Evolutionary conservation across 2,888 invertebrate species (phyloP), one percentile per base, ranked within the genome.

Genomic region (Drosophila fungiperda): DNA sequence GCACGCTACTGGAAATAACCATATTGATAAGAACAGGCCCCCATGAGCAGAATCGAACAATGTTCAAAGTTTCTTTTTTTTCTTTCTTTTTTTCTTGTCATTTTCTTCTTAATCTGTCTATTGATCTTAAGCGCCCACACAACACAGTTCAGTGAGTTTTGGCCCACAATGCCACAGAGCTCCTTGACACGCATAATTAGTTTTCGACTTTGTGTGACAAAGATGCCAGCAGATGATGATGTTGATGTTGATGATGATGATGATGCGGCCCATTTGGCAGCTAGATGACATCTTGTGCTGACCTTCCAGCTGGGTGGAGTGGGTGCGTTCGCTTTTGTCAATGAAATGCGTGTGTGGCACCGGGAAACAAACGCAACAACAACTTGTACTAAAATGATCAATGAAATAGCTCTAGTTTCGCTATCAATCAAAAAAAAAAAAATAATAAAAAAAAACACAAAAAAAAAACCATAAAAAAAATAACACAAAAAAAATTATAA

Each of bases 121-220:
- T 63, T 71, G 80, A 80, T 71, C 71, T 70, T 45, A 40, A 54
- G 60, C 49, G 65, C 71, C 70, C 58, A 38, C 52, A 45, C 54
- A 49, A 23, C 52, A 45, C 55, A 45, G 52, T 49, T 49, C 48
- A 26, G n/a, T 66, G 52, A 36, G 36, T 38, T 36, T 4, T 32
- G 33, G 17, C 53, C 23, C 52, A 29, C 17, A 26, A 20, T 49
- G 38, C 36, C 73, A 42, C 15, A 23, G 17, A 17, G 32, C 61
- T 52, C 58, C 68, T 79, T 82, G 78, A 78, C 66, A 86, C 71
- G 84, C 83, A 83, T 80, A 83, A 84, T 89, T 87, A 76, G 73
- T 80, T 83, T 79, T 79, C 67, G 67, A 73, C 45, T 69, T 76
- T 54, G 60, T 80, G 55, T 67, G 73, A 54, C 72, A 70, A 57